Conservation (phyloP, 2,113 vertebrate species). For the Prochilodus magdalenae region DNA sequence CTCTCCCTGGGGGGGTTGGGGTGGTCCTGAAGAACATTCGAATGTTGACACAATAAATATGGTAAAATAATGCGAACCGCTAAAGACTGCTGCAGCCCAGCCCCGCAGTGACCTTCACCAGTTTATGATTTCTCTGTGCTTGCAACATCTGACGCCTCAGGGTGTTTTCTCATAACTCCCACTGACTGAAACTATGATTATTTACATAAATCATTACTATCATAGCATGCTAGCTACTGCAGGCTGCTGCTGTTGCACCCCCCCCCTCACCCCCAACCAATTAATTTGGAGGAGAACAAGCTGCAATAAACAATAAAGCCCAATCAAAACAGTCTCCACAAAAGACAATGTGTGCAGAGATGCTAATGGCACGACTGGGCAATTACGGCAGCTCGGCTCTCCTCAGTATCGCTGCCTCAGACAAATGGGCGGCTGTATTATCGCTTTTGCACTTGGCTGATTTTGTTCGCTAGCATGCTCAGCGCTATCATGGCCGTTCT, state of each 20-base stretch:
- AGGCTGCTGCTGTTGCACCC: neutral
- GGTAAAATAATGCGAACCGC: neutral
- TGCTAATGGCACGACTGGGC: conserved; percentile 51
- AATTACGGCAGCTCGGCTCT: conserved; percentile 53
- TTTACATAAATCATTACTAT: conserved; percentile 15
- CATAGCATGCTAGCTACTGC: no score
- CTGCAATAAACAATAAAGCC: neutral
- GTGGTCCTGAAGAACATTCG: neutral
- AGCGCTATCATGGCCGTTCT: conserved; percentile 48
- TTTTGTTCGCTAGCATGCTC: conserved; percentile 63
- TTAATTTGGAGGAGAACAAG: neutral
- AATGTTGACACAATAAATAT: neutral
- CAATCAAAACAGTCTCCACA: conserved; percentile 7
- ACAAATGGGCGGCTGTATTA: conserved; percentile 73
- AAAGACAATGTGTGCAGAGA: conserved; percentile 57
- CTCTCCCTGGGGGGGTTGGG: no score
- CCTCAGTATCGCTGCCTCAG: conserved; percentile 52
- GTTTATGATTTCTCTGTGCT: neutral
- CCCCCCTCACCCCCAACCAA: neutral
- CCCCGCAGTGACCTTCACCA: conserved; percentile 20
- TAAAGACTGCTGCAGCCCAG: no score
- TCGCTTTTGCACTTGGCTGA: conserved; percentile 69
- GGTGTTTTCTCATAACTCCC: neutral
- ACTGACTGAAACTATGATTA: conserved; percentile 16
- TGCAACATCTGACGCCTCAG: no score